These are phyloP conservation scores for Limenitis camilla DNA, from an alignment of 2,888 invertebrate species.

Conservation along the genomic window DNA sequence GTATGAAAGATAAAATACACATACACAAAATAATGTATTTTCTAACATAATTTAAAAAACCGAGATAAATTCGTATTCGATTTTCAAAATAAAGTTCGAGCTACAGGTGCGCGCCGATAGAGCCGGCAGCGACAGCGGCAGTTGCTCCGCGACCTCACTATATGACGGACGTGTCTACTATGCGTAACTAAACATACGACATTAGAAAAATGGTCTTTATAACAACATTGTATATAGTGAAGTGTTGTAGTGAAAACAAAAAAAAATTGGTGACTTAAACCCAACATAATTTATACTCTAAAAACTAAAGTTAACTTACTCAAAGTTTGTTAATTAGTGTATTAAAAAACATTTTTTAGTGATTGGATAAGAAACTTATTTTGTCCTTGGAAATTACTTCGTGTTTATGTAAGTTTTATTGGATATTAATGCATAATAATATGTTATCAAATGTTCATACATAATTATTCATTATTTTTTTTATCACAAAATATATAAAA, in stretches of 20 bases:
- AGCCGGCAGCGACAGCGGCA: too few species aligned
- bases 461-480: too few species aligned
- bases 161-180: conserved; percentile 10
- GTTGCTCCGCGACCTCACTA: conserved; percentile 21
- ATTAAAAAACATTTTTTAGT: neutral
- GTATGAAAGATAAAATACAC: too few species aligned
- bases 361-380: too few species aligned
- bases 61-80: too few species aligned
- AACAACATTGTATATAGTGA: conserved; percentile 19
- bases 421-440: neutral
- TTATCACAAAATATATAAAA: too few species aligned
- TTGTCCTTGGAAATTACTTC: too few species aligned
- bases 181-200: conserved; percentile 11
- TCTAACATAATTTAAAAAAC: too few species aligned
- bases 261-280: conserved; percentile 18
- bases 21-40: too few species aligned
- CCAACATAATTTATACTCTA: neutral
- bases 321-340: neutral
- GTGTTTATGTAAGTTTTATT: too few species aligned
- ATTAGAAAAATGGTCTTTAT: conserved; percentile 21
- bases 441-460: neutral
- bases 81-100: conserved; percentile 7
- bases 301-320: neutral
- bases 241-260: conserved; percentile 20
- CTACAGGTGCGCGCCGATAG: conserved; percentile 29